Conservation (phyloP, 2,797 vertebrate genomes). For the Catostomus latipinnis region DNA sequence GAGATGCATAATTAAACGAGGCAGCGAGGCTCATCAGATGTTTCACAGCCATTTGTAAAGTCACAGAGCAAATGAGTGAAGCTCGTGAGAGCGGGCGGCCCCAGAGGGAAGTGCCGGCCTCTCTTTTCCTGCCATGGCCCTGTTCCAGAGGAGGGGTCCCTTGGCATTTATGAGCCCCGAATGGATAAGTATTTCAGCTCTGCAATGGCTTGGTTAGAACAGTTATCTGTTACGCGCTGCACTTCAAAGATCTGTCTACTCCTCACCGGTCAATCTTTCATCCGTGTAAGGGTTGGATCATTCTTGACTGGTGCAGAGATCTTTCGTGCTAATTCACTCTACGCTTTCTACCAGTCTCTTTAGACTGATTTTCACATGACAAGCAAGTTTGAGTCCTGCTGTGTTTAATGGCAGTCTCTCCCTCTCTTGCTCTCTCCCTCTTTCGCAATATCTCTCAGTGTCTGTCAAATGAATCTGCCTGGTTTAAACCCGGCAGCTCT, state of each 20-base stretch:
- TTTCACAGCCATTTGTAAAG: conserved; percentile 63
- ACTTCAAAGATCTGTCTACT: conserved; percentile 37
- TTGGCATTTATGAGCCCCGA: background rate
- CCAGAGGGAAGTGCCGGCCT: conserved; percentile 4
- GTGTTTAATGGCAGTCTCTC: conserved; percentile 47
- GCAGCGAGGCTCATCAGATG: conserved; percentile 43
- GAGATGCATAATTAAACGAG: conserved; percentile 53
- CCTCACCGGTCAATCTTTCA: conserved; percentile 21
- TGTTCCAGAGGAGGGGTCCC: background rate
- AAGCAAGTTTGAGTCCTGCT: conserved; percentile 37
- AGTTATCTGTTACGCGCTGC: conserved; percentile 28
- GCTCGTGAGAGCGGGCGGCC: conserved; percentile 21
- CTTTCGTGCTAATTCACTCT: conserved; percentile 12
- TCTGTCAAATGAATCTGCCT: conserved; percentile 42
- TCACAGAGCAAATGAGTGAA: conserved; percentile 61
- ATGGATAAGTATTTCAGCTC: conserved; percentile 39
- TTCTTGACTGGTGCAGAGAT: conserved; percentile 14
- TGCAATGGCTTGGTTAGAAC: background rate
- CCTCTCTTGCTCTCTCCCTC: background rate
- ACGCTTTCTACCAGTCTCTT: background rate
- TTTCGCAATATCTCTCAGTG: conserved; percentile 8
- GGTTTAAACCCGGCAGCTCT: conserved; percentile 39
- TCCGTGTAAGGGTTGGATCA: conserved; percentile 36
- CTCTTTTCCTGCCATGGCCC: conserved; percentile 27
- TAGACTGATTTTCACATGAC: conserved; percentile 1